These are phyloP conservation scores for Scaptodrosophila latifasciaeformis DNA, from an alignment of 2,888 invertebrate genomes.

Conservation along the genomic window DNA sequence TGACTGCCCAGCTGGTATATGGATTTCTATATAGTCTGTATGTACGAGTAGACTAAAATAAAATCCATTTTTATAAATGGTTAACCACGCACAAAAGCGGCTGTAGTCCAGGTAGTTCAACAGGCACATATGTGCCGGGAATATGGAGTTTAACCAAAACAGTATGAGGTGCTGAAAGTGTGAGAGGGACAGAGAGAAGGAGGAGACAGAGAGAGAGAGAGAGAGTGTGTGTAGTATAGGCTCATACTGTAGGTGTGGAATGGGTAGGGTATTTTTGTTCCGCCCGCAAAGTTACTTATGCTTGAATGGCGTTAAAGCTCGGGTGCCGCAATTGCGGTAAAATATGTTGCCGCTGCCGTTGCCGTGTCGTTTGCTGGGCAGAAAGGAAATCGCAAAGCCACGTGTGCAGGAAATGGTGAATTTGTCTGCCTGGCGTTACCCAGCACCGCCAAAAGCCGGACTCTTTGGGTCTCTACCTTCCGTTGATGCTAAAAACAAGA, in stretches of 20 bases:
- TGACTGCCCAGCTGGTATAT: too few relatives aligned
- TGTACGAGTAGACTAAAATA: constrained; percentile 6
- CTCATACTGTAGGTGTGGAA: too few relatives aligned
- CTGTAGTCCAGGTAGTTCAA: not conserved
- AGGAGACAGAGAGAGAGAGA: constrained; percentile 19
- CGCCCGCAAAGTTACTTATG: constrained; percentile 53
- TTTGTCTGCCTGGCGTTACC: constrained; percentile 50
- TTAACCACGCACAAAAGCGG: not conserved
- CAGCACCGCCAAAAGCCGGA: too few relatives aligned
- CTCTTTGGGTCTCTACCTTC: too few relatives aligned
- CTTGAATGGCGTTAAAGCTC: constrained; percentile 49
- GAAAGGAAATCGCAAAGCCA: constrained; percentile 62
- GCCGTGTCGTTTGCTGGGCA: not conserved
- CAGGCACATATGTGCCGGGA: constrained; percentile 1
- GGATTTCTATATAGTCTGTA: not conserved
- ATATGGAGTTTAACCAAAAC: constrained; percentile 24
- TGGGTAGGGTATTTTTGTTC: too few relatives aligned
- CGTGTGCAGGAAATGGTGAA: constrained; percentile 64
- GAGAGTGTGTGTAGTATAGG: constrained; percentile 6
- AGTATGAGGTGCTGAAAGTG: too few relatives aligned
- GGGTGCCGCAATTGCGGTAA: constrained; percentile 64
- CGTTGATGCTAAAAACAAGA: constrained; percentile 44
- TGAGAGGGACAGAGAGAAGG: too few relatives aligned
- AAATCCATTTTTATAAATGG: constrained; percentile 44
- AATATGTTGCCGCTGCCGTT: constrained; percentile 58